Base-by-base conservation (phyloP, 2,888 invertebrate genomes). In the Leptinotarsa tumamoca region DNA sequence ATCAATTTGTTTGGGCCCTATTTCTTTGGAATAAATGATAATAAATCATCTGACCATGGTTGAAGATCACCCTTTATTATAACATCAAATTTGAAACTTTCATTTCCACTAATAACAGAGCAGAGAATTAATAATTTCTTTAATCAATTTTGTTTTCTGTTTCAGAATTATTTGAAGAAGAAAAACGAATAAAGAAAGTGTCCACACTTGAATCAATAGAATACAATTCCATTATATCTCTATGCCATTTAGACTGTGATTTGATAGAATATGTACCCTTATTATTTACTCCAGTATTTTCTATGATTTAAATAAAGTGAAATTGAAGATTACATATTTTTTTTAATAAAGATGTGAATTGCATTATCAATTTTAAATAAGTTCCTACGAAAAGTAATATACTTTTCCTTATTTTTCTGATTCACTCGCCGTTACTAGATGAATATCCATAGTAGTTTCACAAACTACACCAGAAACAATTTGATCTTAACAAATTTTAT, bases 151-250 rank as follows among this genome's bases (percentile, higher is more conserved):
- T 67, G 2, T 49, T 74, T 33, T 70, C 63, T 68, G 17, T 78
- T 78, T 72, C 73, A 79, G 79, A 77, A 77, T 58, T 79, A 73
- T 61, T 17, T 73, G 33, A 78, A 75, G 69, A 76, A 75, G 78
- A 77, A 69, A 56, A 70, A 58, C 18, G 58, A 51, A 10, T 70
- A 7, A 61, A 54, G 54, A 7, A 43, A 27, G 13, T 61, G 17
- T n/a, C 15, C 4, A 23, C 4, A 21, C 14, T 33, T 7, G 27
- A 23, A 23, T 58, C 58, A 23, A 27, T 58, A 23, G 58, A 58
- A 58, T 23, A 58, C 23, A n/a, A 63, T 63, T 33, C 63, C 63
- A 33, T 63, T 63, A 21, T 43, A 43, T 43, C 33, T 43, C 63
- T 33, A 18, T 33, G 63, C 63, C 58, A 58, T 58, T 58, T 58